A percentile compares a stretch with the other conserved stretches of the same genome.
phyloP scores from a whole-genome alignment of 2,113 vertebrate genomes.

The Ornithorhynchus anatinus region DNA sequence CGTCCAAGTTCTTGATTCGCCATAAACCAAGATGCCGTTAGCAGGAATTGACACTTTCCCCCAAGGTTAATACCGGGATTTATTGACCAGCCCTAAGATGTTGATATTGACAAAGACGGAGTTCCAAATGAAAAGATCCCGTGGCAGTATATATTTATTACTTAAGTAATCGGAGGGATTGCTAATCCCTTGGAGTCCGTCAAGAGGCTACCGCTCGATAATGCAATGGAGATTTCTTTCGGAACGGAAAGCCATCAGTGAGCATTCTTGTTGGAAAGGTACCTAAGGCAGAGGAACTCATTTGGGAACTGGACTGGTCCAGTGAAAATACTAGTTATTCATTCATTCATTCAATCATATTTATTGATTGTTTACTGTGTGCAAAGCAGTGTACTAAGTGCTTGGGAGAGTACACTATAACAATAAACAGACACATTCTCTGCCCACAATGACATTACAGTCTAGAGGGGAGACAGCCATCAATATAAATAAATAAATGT shows the following conservation, averaged over 20 bases:
- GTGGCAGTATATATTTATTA: conserved; percentile 54
- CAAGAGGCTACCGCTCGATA: conserved; percentile 26
- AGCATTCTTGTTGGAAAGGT: no score
- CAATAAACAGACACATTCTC: no score
- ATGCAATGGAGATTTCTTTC: conserved; percentile 30
- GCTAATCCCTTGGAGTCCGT: conserved; percentile 38
- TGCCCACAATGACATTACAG: no score
- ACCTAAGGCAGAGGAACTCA: no score
- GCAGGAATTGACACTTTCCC: conserved; percentile 21
- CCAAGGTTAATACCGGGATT: conserved; percentile 30
- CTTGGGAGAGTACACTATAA: no score
- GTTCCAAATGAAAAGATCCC: conserved; percentile 42
- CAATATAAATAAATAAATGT: no score
- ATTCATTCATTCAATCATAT: no score
- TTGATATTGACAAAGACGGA: conserved; percentile 53
- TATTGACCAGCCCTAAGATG: conserved; percentile 47
- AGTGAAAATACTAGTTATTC: no score
- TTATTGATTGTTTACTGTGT: no score
- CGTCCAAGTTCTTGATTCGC: conserved; percentile 35
- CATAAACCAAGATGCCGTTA: conserved; percentile 48
- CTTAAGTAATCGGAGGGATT: conserved; percentile 30
- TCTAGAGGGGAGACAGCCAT: no score
- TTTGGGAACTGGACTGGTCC: no score
- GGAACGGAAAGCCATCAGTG: conserved; percentile 13
- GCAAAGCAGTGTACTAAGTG: no score